Evolutionary conservation across 2,113 vertebrate genomes (phyloP).

Genomic region (Ptilorrhoa leucosticta): DNA sequence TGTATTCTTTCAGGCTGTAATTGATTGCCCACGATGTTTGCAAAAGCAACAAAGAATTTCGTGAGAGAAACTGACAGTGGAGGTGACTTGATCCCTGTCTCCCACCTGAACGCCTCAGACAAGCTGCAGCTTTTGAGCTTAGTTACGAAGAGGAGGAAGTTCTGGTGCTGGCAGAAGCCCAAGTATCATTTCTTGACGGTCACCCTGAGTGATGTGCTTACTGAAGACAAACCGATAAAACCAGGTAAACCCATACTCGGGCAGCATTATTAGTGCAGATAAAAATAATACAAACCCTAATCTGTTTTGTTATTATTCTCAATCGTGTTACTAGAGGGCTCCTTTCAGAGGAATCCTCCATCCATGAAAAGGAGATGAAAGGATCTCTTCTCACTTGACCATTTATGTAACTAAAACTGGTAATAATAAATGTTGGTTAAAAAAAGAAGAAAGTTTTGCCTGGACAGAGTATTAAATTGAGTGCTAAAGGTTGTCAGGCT

Average conservation of each 20-base stretch:
- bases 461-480: not conserved
- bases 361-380: not conserved
- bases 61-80: conserved; percentile 83
- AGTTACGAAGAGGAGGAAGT: conserved; percentile 82
- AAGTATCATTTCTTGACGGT: conserved; percentile 85
- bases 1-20: conserved; percentile 14
- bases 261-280: not conserved
- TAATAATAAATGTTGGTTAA: not conserved
- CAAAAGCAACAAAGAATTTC: conserved; percentile 87
- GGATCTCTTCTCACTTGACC: not conserved
- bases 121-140: conserved; percentile 79
- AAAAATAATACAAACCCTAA: not conserved
- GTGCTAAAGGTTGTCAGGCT: not conserved
- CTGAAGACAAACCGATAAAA: conserved; percentile 70
- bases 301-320: not conserved
- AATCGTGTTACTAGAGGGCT: not conserved
- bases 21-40: conserved; percentile 81
- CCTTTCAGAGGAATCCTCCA: not conserved
- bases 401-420: not conserved
- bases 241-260: conserved; percentile 74
- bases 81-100: conserved; percentile 83
- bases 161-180: conserved; percentile 89
- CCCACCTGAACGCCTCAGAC: conserved; percentile 81
- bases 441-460: not conserved
- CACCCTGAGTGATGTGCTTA: conserved; percentile 81